Conservation (phyloP, 2,888 invertebrate genomes). For the Trachelus troglodyta region DNA sequence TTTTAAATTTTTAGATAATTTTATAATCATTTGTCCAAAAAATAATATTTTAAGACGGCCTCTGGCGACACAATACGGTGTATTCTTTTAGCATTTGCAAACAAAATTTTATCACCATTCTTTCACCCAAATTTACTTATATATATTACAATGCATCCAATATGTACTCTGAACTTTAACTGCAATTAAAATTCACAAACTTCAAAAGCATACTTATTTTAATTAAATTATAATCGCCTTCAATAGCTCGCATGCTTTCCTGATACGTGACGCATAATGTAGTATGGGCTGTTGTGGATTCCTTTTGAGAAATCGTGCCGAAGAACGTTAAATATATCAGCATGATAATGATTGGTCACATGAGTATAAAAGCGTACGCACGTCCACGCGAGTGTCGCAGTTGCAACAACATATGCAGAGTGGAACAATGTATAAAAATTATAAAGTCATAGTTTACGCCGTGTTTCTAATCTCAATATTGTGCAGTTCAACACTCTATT, state of each 20-base stretch:
- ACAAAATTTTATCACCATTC: neutral
- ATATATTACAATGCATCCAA: neutral
- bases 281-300: neutral
- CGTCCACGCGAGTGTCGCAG: neutral
- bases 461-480: neutral
- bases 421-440: neutral
- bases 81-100: too few relatives aligned
- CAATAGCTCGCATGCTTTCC: neutral
- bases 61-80: too few relatives aligned
- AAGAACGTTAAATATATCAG: neutral
- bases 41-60: too few relatives aligned
- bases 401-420: neutral
- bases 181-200: neutral
- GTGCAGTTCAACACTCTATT: neutral
- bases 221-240: neutral
- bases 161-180: neutral
- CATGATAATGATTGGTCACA: neutral
- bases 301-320: neutral
- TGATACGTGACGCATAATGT: neutral
- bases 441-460: neutral
- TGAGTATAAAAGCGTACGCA: neutral
- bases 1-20: too few relatives aligned
- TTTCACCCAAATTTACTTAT: neutral
- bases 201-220: neutral
- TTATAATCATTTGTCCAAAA: too few relatives aligned